Evolutionary conservation across 2,888 invertebrate species (phyloP).

Genomic region (Caenorhabditis doughertyi): DNA sequence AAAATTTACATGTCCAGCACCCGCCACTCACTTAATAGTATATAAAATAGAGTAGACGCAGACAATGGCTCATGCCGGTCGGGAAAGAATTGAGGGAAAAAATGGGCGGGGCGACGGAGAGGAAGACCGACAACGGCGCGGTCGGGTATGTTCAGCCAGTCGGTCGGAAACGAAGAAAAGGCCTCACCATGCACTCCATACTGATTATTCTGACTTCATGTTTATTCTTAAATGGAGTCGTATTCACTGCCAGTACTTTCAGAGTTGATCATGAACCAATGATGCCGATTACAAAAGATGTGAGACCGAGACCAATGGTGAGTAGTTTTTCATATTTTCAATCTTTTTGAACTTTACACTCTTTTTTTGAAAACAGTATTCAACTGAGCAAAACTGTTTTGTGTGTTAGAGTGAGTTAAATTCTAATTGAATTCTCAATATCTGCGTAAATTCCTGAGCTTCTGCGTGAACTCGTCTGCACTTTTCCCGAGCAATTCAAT

Average conservation of each 20-base stretch:
- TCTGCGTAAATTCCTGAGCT: too few species aligned
- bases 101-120: conserved; percentile 50
- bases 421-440: too few species aligned
- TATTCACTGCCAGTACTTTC: conserved; percentile 30
- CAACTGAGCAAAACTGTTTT: too few species aligned
- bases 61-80: conserved; percentile 43
- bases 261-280: conserved; percentile 47
- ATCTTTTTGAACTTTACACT: conserved; percentile 23
- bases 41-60: conserved; percentile 26
- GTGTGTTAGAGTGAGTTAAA: too few species aligned
- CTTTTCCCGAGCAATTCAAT: too few species aligned
- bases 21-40: conserved; percentile 25
- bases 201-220: conserved; percentile 39
- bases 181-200: conserved; percentile 51
- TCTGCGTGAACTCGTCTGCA: too few species aligned
- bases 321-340: conserved; percentile 34
- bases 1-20: conserved; percentile 56
- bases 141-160: conserved; percentile 53
- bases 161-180: conserved; percentile 52
- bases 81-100: conserved; percentile 42
- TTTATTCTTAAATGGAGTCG: conserved; percentile 25
- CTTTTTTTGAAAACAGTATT: not conserved
- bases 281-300: conserved; percentile 59
- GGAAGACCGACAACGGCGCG: conserved; percentile 51
- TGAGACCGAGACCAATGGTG: conserved; percentile 64